Evolutionary conservation across 30 jellyfish, hydroid and myxozoan genomes (phyloP), one percentile per base, ranked within the genome.

Genomic region (Chrysaora quinquecirrha): DNA sequence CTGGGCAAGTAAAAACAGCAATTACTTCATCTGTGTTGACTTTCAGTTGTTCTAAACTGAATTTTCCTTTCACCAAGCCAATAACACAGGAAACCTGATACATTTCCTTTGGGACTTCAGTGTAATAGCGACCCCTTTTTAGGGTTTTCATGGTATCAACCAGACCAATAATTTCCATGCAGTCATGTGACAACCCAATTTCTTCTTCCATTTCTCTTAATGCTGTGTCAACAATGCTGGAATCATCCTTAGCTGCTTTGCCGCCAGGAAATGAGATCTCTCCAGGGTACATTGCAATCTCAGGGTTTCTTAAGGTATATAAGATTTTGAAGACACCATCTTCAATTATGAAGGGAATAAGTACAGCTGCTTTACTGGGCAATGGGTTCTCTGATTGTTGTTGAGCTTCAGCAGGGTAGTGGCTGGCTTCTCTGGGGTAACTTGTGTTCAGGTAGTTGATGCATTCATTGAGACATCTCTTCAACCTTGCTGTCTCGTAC

Each of bases 201-300:
- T 80, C 90, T 47, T 80, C 90, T 12, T 48, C 29, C 0, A 83
- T 68, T 54, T 80, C 90, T 35, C 90, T 65, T 20, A 80, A 47
- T 11, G 90, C 90, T 12, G 90, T 80, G 16, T 16, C 90, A 1
- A 54, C 60, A 1, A 72, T 22, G 34, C 63, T 54, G 1, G 52
- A 2, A 31, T 80, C 90, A 23, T 68, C 68, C 30, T 66, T 78
- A 1, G 65, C 90, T 20, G 28, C 63, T 54, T 43, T 66, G 0
- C 90, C 90, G 25, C 90, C 90, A 29, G 90, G 90, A 31, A 80
- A 80, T 19, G 90, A 80, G 48, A 65, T 30, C 64, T 80, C 90
- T 28, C 46, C 46, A 3, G 66, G 76, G 34, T 25, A 66, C 19
- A 16, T 18, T 0, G 90, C 23, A 20, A 80, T 35, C 1, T 23